A percentile compares a stretch with the other conserved stretches of the same genome.
Evolutionary conservation across 2,113 vertebrate genomes (phyloP).

Genomic region (Bubalus kerabau): DNA sequence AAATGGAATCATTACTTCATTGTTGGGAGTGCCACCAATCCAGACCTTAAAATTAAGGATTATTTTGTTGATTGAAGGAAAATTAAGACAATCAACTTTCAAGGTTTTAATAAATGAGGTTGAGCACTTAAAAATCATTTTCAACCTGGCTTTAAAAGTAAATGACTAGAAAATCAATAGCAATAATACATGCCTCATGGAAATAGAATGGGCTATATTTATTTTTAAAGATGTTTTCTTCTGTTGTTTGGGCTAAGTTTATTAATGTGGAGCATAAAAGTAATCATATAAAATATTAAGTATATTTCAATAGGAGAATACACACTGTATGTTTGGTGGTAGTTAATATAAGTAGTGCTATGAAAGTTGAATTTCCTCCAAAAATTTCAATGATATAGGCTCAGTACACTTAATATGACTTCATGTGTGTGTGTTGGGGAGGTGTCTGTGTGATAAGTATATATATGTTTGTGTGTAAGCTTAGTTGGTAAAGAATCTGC

Average conservation of each 20-base stretch:
- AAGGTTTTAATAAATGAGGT: slow-evolving; percentile 56
- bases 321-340: not conserved
- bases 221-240: not conserved
- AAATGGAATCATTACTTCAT: slow-evolving; percentile 55
- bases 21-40: slow-evolving; percentile 43
- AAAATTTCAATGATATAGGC: not conserved
- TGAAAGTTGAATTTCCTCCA: not conserved
- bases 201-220: slow-evolving; percentile 24
- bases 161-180: slow-evolving; percentile 37
- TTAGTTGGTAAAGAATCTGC: not conserved
- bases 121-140: slow-evolving; percentile 49
- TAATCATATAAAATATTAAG: not conserved
- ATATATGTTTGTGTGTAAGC: not conserved
- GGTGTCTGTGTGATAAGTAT: not conserved
- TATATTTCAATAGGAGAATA: not conserved
- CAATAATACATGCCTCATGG: not conserved
- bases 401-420: slow-evolving; percentile 9
- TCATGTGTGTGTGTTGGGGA: not conserved
- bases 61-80: slow-evolving; percentile 62
- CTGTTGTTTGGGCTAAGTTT: not conserved
- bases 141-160: not conserved
- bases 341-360: not conserved
- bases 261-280: slow-evolving; percentile 1
- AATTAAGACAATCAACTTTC: slow-evolving; percentile 54
- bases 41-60: slow-evolving; percentile 57